These are phyloP conservation scores for Phenganax marumi DNA, from an alignment of 92 coral and sea anemone species.

Conservation along the genomic window DNA sequence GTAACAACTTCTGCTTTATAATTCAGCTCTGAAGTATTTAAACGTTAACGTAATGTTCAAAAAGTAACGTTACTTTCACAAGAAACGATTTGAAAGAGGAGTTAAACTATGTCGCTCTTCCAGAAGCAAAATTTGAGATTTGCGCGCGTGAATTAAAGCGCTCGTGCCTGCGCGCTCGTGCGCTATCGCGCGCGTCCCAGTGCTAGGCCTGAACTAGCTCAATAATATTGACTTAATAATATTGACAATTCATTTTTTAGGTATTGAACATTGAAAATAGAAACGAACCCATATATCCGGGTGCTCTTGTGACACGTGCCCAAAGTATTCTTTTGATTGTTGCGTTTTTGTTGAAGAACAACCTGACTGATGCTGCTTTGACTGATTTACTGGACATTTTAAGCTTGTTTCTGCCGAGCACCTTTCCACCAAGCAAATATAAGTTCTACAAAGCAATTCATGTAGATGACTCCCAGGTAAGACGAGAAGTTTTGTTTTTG, in stretches of 20 bases:
- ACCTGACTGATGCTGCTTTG: slow-evolving; percentile 25
- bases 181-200: too few species aligned
- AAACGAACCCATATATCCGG: slow-evolving; percentile 23
- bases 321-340: slow-evolving; percentile 32
- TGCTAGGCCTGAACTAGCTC: too few species aligned
- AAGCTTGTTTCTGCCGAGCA: slow-evolving; percentile 23
- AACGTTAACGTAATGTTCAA: too few species aligned
- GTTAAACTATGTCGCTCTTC: too few species aligned
- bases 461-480: slow-evolving; percentile 27
- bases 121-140: too few species aligned
- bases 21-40: too few species aligned
- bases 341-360: slow-evolving; percentile 27
- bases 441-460: slow-evolving; percentile 34
- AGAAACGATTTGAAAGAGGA: too few species aligned
- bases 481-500: not conserved
- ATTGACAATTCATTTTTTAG: not conserved
- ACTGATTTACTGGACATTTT: slow-evolving; percentile 24
- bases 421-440: slow-evolving; percentile 29
- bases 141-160: too few species aligned
- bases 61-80: too few species aligned
- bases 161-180: too few species aligned
- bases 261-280: slow-evolving; percentile 24
- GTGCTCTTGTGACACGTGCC: slow-evolving; percentile 18
- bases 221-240: too few species aligned
- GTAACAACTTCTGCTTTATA: too few species aligned